Evolutionary conservation across 53 echinoderm and acorn worm genomes (phyloP).

Genomic region (Temnopleurus reevesii): DNA sequence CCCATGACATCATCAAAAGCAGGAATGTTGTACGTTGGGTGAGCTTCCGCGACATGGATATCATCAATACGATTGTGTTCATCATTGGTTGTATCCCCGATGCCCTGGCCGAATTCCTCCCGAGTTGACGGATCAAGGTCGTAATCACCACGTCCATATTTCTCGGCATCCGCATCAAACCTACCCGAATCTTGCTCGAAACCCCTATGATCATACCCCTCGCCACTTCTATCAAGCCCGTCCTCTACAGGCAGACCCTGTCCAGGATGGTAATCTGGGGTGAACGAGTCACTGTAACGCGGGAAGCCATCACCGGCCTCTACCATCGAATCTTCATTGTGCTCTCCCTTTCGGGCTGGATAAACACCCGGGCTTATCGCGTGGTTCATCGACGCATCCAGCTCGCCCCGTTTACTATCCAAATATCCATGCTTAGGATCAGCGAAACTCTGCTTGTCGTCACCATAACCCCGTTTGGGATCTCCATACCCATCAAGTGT

Average conservation of each 20-base stretch:
- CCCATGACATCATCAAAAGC: constrained; percentile 49
- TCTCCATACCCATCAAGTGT: constrained; percentile 7
- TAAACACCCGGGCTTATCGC: constrained; percentile 33
- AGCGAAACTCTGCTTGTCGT: background rate
- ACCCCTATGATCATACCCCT: constrained; percentile 1
- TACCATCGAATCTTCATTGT: background rate
- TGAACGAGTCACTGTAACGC: constrained; percentile 22
- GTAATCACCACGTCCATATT: background rate
- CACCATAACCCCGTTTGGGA: background rate
- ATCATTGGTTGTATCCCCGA: background rate
- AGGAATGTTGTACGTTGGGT: background rate
- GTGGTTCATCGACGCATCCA: background rate
- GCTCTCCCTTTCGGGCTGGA: background rate
- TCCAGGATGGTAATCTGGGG: background rate
- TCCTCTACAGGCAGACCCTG: background rate
- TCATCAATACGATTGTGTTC: constrained; percentile 13
- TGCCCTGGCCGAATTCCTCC: background rate
- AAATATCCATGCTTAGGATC: background rate
- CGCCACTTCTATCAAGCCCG: background rate
- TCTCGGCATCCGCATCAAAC: background rate
- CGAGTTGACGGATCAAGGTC: background rate
- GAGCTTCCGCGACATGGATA: background rate
- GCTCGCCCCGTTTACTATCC: background rate
- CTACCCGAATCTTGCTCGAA: background rate
- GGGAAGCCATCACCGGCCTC: background rate